Conservation (phyloP, 2,113 vertebrate genomes). For the Misgurnus mizolepis region DNA sequence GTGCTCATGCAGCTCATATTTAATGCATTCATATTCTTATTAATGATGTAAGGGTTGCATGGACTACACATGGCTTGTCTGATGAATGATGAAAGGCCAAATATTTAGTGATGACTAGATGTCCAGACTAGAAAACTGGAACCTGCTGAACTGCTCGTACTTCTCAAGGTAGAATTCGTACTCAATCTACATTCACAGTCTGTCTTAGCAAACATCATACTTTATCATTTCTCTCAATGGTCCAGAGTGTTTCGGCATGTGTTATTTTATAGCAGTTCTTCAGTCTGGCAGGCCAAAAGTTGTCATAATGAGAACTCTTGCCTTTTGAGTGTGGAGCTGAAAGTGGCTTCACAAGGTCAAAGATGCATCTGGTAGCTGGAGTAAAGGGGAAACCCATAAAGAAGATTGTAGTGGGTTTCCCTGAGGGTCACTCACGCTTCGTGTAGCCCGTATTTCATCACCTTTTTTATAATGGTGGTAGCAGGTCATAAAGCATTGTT, state of each 20-base stretch:
- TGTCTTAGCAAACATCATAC: not conserved
- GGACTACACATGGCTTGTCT: not conserved
- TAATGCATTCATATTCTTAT: not conserved
- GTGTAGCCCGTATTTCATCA: not conserved
- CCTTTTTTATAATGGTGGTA: not conserved
- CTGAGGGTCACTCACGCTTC: not conserved
- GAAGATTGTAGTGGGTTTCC: constrained; percentile 21
- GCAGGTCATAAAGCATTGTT: too few relatives aligned
- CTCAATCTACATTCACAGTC: not conserved
- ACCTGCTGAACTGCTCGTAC: too few relatives aligned
- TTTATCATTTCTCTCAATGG: not conserved
- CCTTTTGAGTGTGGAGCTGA: not conserved
- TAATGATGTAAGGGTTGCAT: not conserved
- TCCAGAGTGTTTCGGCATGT: not conserved
- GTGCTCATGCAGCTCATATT: too few relatives aligned
- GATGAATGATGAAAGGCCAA: not conserved
- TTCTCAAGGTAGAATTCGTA: not conserved
- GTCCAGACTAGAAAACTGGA: too few relatives aligned
- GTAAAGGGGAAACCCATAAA: constrained; percentile 16
- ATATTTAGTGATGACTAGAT: not conserved
- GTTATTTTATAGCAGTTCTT: not conserved
- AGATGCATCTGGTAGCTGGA: not conserved
- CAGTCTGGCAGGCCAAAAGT: not conserved
- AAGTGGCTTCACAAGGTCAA: not conserved
- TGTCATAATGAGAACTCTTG: not conserved